Evolutionary conservation across 37 sponge, comb jelly and placozoan genomes (phyloP).

Genomic region (Eunapius fragilis): DNA sequence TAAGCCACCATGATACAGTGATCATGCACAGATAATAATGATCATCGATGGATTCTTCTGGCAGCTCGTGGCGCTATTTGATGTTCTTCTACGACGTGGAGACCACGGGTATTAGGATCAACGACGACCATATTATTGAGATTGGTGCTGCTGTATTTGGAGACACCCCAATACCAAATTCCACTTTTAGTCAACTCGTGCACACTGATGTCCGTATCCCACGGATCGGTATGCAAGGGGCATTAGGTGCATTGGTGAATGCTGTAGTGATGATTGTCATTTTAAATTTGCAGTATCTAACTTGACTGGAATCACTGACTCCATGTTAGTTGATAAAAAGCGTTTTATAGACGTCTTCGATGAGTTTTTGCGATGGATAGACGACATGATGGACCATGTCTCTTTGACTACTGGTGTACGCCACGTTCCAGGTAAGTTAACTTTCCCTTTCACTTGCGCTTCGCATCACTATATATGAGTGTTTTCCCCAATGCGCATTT

Average conservation of each 20-base stretch:
- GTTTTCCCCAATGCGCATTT: not conserved
- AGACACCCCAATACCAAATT: not conserved
- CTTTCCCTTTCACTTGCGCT: not conserved
- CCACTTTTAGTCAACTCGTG: constrained; percentile 12
- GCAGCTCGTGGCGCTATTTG: not conserved
- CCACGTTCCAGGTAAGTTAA: constrained; percentile 36
- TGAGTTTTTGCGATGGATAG: constrained; percentile 42
- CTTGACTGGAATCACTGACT: constrained; percentile 31
- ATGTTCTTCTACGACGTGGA: constrained; percentile 49
- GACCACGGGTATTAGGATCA: constrained; percentile 39
- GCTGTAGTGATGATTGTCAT: not conserved
- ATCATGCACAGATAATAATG: no score
- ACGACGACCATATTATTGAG: constrained; percentile 45
- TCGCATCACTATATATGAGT: no score
- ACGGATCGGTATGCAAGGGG: not conserved
- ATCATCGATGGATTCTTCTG: no score
- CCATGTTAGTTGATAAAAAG: not conserved
- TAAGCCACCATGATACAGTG: no score
- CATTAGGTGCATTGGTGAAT: not conserved
- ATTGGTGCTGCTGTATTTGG: constrained; percentile 36
- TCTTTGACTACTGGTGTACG: not conserved
- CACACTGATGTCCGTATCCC: constrained; percentile 19
- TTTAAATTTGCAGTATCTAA: constrained; percentile 5
- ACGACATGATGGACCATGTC: constrained; percentile 4
- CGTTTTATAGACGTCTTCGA: constrained; percentile 30